Evolutionary conservation across 2,113 vertebrate genomes (phyloP).

Genomic region (Anas platyrhynchos): DNA sequence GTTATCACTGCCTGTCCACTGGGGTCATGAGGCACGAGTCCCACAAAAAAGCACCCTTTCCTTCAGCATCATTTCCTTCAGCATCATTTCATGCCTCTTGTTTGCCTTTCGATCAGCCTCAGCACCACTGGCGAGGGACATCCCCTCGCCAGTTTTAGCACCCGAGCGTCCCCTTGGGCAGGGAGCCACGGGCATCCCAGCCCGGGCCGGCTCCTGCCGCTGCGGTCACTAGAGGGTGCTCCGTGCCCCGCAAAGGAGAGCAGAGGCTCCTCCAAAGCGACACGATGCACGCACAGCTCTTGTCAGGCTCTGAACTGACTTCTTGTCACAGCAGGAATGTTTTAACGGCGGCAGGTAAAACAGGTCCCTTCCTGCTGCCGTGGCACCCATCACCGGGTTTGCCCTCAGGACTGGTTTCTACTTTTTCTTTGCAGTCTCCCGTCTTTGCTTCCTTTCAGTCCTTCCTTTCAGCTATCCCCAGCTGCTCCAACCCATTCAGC

Average conservation of each 20-base stretch:
- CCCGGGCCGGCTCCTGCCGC: not conserved
- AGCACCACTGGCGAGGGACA: not conserved
- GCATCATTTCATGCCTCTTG: not conserved
- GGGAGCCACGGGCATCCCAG: not conserved
- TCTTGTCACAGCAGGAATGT: not conserved
- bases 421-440: not conserved
- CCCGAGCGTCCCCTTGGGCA: not conserved
- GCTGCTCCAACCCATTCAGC: not conserved
- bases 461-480: not conserved
- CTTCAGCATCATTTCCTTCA: not conserved
- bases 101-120: not conserved
- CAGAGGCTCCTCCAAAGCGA: not conserved
- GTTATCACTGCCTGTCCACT: not conserved
- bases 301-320: not conserved
- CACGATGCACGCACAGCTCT: not conserved
- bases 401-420: not conserved
- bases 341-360: not conserved
- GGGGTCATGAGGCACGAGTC: accelerated
- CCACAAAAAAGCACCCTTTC: not conserved
- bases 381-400: not conserved
- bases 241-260: conserved; percentile 37
- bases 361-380: not conserved
- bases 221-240: conserved; percentile 77
- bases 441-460: not conserved
- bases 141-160: not conserved